Percentiles rank a stretch among this genome's conserved stretches.
These are phyloP conservation scores for Lytechinus variegatus DNA, from an alignment of 35 echinoderm and acorn worm species.

Conservation along the genomic window DNA sequence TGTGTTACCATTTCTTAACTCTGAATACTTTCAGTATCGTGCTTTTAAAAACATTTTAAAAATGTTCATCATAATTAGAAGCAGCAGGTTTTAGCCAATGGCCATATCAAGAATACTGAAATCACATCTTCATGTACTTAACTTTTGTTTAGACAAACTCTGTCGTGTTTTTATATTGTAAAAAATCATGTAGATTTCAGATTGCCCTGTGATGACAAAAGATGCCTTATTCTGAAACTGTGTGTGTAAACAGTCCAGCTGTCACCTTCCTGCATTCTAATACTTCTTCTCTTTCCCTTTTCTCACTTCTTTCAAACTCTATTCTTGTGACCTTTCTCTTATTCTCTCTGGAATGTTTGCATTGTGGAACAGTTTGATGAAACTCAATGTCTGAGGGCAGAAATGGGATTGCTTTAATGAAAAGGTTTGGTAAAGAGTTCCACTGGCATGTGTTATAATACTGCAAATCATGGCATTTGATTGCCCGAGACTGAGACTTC, in stretches of 20 bases:
- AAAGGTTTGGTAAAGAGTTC: no score
- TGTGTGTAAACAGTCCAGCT: neutral
- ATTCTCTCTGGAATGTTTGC: conserved; percentile 26
- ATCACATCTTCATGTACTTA: no score
- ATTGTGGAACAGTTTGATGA: conserved; percentile 15
- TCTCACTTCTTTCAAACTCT: neutral
- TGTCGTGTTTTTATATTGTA: neutral
- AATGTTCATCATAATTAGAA: no score
- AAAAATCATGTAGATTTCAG: neutral
- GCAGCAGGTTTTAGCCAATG: no score
- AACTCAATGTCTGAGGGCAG: conserved; percentile 48
- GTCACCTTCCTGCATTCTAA: neutral
- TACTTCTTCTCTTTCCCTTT: neutral
- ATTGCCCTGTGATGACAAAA: conserved; percentile 65
- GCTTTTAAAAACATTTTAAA: no score
- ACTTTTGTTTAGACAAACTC: no score
- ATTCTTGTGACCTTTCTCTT: neutral
- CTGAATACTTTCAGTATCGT: no score
- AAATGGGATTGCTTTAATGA: neutral
- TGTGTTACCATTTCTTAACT: no score
- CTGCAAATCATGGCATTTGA: no score
- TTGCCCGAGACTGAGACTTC: no score
- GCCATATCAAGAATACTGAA: no score
- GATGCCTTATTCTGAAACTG: conserved; percentile 66
- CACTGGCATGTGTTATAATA: no score